A percentile compares a stretch with the other conserved stretches of the same genome.
Evolutionary conservation across 2,888 invertebrate genomes (phyloP).

Genomic region (Neoitamus cyanurus): DNA sequence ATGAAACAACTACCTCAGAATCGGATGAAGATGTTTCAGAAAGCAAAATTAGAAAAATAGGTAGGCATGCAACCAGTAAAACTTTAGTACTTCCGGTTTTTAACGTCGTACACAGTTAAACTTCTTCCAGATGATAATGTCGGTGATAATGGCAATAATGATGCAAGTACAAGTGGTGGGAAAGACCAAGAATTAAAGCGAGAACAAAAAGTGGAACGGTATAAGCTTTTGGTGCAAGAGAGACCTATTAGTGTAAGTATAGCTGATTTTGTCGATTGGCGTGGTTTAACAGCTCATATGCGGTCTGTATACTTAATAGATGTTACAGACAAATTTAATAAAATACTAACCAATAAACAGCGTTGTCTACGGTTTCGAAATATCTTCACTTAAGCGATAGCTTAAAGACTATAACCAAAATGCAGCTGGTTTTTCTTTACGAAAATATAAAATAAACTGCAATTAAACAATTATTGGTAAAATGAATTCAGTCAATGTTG

Average conservation of each 20-base stretch:
- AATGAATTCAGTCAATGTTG: no score
- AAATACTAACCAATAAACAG: not conserved
- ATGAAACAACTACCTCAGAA: slow-evolving; percentile 45
- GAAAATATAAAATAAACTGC: no score
- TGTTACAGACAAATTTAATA: not conserved
- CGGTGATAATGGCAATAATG: not conserved
- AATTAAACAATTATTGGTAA: no score
- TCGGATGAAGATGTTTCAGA: slow-evolving; percentile 50
- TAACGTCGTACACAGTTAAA: slow-evolving; percentile 20
- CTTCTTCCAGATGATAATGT: slow-evolving; percentile 19
- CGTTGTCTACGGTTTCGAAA: not conserved
- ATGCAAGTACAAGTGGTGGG: not conserved
- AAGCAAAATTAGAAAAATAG: slow-evolving; percentile 48
- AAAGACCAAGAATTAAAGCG: slow-evolving; percentile 36
- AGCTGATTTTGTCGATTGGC: not conserved
- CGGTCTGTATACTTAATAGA: not conserved
- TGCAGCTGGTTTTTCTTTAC: no score
- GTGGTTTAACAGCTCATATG: not conserved
- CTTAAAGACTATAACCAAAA: no score
- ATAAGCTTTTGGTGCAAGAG: slow-evolving; percentile 70
- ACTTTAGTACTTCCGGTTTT: not conserved
- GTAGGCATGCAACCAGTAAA: slow-evolving; percentile 19
- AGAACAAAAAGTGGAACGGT: slow-evolving; percentile 69
- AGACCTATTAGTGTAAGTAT: slow-evolving; percentile 71
- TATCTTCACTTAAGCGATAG: no score